phyloP scores from a whole-genome alignment of 2,797 vertebrate species.

The Phrynocephalus forsythii region DNA sequence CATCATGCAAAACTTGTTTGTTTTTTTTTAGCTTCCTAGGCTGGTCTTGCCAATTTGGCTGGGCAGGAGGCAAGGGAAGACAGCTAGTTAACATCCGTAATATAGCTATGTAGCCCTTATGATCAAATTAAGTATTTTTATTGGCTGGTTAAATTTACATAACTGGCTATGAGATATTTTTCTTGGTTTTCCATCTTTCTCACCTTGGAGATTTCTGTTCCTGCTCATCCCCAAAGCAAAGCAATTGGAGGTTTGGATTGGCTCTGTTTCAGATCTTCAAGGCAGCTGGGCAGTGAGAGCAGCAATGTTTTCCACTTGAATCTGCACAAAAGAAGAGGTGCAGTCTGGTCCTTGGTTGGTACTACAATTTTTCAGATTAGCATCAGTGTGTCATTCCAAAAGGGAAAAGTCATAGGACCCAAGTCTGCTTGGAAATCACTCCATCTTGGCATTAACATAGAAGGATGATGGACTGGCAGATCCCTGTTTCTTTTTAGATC shows the following conservation, averaged over 20 bases:
- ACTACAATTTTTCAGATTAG: neutral
- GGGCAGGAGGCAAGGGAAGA: neutral
- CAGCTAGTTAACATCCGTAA: accelerated
- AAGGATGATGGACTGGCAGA: too few species aligned
- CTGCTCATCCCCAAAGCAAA: neutral
- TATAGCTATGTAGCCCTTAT: accelerated
- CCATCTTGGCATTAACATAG: too few species aligned
- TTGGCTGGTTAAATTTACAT: neutral
- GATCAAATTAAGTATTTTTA: neutral
- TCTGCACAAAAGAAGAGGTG: neutral
- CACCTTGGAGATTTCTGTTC: neutral
- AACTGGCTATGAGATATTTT: neutral
- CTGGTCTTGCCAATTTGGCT: neutral
- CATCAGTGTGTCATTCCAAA: neutral
- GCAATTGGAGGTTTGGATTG: neutral
- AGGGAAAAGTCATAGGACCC: neutral
- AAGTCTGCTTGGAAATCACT: neutral
- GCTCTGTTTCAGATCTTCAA: neutral
- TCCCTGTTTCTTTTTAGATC: neutral
- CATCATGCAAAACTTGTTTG: accelerated
- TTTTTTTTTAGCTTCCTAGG: neutral
- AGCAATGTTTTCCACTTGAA: neutral
- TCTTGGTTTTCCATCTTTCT: neutral
- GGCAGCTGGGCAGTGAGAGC: too few species aligned
- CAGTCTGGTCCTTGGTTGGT: neutral